Base-by-base conservation (phyloP, 2,888 invertebrate genomes). In the Colostygia pectinataria region DNA sequence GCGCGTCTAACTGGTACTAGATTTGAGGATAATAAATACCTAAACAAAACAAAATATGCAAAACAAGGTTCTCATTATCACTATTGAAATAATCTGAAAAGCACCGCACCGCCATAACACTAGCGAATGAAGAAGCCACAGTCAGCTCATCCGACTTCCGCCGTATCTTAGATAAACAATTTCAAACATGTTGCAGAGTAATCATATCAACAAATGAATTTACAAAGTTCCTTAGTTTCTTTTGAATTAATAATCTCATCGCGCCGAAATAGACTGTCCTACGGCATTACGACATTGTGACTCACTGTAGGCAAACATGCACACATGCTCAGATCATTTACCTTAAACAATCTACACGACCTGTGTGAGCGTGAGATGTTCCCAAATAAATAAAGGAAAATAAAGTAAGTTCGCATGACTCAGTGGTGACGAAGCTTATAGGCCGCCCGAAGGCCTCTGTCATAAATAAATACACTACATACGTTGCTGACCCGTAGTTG, bases 191-290 rank as follows among this genome's bases (percentile, higher is more conserved):
- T 51, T 12, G 14, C 18, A 18, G n/a, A 44, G 41, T 27, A 39
- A 42, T 51, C 39, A 51, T 49, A 48, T 41, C 51, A 40, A 31
- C 39, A 49, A 36, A 48, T 47, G 41, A 45, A 46, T 54, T 38
- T 42, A 50, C 42, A 39, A 48, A 53, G 49, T 46, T 50, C 20
- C 36, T 55, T 37, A 47, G 47, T 67, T 71, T 71, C 66, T 65
- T 60, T 66, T 66, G 61, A 70, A 68, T 73, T 74, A 69, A 73
- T 82, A 83, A 82, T 83, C 77, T 83, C 84, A 83, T 84, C 80
- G 76, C 71, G 77, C 85, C 83, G 81, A 88, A 87, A 87, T 84
- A 87, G 85, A 78, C 71, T 80, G 83, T 83, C 83, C 80, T 82
- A 74, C 71, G 68, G 66, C 72, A 74, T 85, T 81, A 83, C 83